Evolutionary conservation across 2,888 invertebrate genomes (phyloP).

Genomic region (Stenotaenia linearis): DNA sequence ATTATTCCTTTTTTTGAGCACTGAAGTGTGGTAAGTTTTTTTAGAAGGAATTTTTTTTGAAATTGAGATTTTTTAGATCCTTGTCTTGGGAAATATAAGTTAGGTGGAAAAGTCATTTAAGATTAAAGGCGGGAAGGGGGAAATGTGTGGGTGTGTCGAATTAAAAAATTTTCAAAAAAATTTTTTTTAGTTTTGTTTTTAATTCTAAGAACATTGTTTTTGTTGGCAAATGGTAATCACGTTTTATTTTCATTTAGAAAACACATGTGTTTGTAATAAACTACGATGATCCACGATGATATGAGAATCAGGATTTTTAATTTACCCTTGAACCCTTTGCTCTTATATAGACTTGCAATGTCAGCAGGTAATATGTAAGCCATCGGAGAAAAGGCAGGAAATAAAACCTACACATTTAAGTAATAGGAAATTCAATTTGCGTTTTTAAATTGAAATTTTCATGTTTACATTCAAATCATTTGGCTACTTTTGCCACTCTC

Average conservation of each 20-base stretch:
- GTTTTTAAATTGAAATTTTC: no score
- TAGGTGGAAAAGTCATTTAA: neutral
- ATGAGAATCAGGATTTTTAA: neutral
- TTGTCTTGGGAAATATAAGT: neutral
- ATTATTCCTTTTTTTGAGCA: neutral
- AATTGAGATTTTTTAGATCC: neutral
- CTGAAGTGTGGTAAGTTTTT: neutral
- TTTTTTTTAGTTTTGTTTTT: neutral
- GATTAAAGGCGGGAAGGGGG: no score
- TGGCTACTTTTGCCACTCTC: no score
- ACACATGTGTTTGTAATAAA: neutral
- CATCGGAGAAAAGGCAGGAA: neutral
- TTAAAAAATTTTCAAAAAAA: neutral
- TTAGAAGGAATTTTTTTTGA: no score
- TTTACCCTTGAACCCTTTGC: neutral
- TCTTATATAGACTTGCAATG: neutral
- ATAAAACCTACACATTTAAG: neutral
- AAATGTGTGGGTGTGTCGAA: no score
- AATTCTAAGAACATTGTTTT: neutral
- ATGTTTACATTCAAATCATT: no score
- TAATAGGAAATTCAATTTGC: neutral
- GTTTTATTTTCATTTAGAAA: neutral
- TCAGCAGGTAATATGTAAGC: neutral
- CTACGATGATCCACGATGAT: neutral
- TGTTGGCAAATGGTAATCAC: neutral